These are phyloP conservation scores for Drosophila nr. medialis DNA, from an alignment of 2,888 invertebrate genomes.

Conservation along the genomic window DNA sequence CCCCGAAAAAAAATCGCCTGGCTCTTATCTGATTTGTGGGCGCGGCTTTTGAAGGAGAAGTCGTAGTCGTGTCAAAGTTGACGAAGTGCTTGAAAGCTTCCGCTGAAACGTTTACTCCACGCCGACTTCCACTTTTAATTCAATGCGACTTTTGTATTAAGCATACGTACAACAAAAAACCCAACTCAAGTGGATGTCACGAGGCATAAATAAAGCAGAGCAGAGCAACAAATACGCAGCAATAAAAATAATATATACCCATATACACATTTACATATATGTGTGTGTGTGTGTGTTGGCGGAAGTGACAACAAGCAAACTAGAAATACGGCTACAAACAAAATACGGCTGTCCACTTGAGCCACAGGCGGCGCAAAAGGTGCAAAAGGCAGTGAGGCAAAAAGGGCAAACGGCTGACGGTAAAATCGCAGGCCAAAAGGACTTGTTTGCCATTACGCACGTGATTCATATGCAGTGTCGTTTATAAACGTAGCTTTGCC, in stretches of 20 bases:
- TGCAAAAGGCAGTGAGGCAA: neutral
- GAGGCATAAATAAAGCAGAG: slow-evolving; percentile 61
- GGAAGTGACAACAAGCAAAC: slow-evolving; percentile 65
- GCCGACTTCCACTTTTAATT: slow-evolving; percentile 64
- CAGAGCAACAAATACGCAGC: slow-evolving; percentile 56
- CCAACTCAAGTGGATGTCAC: slow-evolving; percentile 31
- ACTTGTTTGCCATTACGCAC: slow-evolving; percentile 71
- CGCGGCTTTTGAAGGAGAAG: slow-evolving; percentile 26
- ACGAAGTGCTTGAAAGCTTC: slow-evolving; percentile 78
- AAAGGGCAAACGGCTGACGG: neutral
- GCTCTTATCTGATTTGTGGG: slow-evolving; percentile 74
- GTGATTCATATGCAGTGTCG: slow-evolving; percentile 76
- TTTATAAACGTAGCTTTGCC: slow-evolving; percentile 52
- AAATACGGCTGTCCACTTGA: slow-evolving; percentile 75
- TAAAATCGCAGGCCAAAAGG: slow-evolving; percentile 34
- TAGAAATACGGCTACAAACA: slow-evolving; percentile 47
- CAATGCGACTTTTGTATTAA: slow-evolving; percentile 67
- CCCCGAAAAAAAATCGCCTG: slow-evolving; percentile 42
- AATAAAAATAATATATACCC: slow-evolving; percentile 23
- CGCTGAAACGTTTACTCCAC: slow-evolving; percentile 48
- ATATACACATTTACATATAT: slow-evolving; percentile 39
- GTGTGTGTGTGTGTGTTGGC: slow-evolving; percentile 49
- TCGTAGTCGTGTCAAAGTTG: slow-evolving; percentile 44
- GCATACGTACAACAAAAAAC: slow-evolving; percentile 49
- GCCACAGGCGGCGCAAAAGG: slow-evolving; percentile 23